Percentiles rank a stretch among this genome's conserved stretches.
Evolutionary conservation across 2,797 vertebrate genomes (phyloP).

Genomic region (Malacoraja senta): DNA sequence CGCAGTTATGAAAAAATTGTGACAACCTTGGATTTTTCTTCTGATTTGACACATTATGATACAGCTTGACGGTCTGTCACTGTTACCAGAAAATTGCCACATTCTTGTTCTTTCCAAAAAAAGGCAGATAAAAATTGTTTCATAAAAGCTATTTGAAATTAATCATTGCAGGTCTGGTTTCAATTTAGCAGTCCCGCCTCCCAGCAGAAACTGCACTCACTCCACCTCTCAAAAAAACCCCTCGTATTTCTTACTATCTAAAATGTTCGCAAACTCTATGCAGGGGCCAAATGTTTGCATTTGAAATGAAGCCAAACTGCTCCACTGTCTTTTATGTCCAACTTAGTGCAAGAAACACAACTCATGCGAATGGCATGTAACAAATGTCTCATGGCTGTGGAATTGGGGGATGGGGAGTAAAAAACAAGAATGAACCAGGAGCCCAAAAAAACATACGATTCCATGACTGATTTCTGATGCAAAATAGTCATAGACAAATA

Average conservation of each 20-base stretch:
- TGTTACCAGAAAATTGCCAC: neutral
- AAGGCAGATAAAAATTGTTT: neutral
- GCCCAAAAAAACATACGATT: neutral
- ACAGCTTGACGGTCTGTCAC: neutral
- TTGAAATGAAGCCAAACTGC: slow-evolving; percentile 26
- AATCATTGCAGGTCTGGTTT: slow-evolving; percentile 8
- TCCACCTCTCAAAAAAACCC: neutral
- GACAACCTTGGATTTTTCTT: neutral
- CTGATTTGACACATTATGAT: neutral
- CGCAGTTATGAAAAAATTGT: neutral
- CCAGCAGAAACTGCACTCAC: neutral
- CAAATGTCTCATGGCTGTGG: slow-evolving; percentile 37
- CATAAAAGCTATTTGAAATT: neutral
- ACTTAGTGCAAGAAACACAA: slow-evolving; percentile 30
- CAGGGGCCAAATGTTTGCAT: slow-evolving; percentile 29
- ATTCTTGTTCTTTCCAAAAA: neutral
- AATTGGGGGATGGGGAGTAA: slow-evolving; percentile 27
- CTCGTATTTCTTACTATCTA: slow-evolving; percentile 19
- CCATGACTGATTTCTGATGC: neutral
- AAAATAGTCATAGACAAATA: neutral
- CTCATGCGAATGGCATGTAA: slow-evolving; percentile 38
- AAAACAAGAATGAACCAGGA: slow-evolving; percentile 2
- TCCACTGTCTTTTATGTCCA: slow-evolving; percentile 34
- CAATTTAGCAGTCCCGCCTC: slow-evolving; percentile 1
- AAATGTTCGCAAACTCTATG: slow-evolving; percentile 28